Evolutionary conservation across 2,113 vertebrate species (phyloP), one percentile per base, ranked within the genome.

Genomic region (Greenwoodochromis staneri): DNA sequence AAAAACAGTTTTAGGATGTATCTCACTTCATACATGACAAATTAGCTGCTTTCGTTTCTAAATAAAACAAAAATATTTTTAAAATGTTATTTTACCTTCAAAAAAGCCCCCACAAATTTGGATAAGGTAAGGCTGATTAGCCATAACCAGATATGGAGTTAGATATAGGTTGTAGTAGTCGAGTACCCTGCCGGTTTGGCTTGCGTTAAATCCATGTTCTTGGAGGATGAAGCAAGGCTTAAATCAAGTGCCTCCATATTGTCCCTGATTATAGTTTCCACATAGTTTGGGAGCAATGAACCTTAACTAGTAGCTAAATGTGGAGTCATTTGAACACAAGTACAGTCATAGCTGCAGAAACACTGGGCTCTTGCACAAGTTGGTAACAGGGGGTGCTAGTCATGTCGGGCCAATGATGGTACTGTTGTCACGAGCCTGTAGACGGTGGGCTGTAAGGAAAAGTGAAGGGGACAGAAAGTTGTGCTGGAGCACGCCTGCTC

Each of bases 211-310:
- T 89, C 85, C 84, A 78, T 66, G 85, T 92, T 88, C 83, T 83
- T 84, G 80, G 57, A 87, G 78, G 87, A 83, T 83, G 81, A 90
- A 92, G 85, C 87, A 86, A 82, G 83, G 84, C 84, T 91, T 73
- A 81, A 91, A 88, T 94, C 80, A 82, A 92, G 84, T 63, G 83
- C 82, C 85, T 89, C 88, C 63, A 49, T 57, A 91, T 88, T 78
- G 94, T 93, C 90, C 86, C 81, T 90, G 86, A 94, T 95, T 92
- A 92, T 85, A 93, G 92, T 86, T 71, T 85, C 82, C 90, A 55
- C 87, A 91, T 82, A 89, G 90, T 93, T 93, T 90, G 85, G 91
- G 84, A 86, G 91, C 91, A 89, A 85, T 91, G 88, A 92, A 88
- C 90, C 87, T 80, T 69, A 63, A 93, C 88, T 83, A 57, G 82